Evolutionary conservation across 2,888 invertebrate genomes (phyloP).

Genomic region (Automeris io): DNA sequence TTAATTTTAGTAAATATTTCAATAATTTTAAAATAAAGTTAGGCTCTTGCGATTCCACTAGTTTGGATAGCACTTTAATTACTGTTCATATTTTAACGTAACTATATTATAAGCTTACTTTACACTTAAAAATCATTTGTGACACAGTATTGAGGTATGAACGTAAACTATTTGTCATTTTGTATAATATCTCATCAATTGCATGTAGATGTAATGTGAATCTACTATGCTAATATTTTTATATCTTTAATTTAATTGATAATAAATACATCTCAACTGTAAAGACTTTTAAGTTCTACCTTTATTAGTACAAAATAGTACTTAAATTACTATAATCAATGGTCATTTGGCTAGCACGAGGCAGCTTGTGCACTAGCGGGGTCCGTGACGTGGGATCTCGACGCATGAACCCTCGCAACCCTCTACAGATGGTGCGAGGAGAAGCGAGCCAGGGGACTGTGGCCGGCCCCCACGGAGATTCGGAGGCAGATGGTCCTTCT

Average conservation of each 20-base stretch:
- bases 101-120: conserved; percentile 31
- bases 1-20: conserved; percentile 18
- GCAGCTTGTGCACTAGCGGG: too few relatives aligned
- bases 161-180: conserved; percentile 16
- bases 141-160: conserved; percentile 22
- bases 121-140: conserved; percentile 32
- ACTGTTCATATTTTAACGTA: conserved; percentile 31
- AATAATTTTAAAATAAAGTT: conserved; percentile 30
- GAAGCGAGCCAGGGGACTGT: too few relatives aligned
- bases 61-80: conserved; percentile 29
- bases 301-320: too few relatives aligned
- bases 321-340: too few relatives aligned
- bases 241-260: conserved; percentile 62
- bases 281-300: conserved; percentile 12
- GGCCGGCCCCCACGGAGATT: too few relatives aligned
- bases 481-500: too few relatives aligned
- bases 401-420: too few relatives aligned
- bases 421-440: too few relatives aligned
- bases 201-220: conserved; percentile 34
- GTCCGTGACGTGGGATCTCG: too few relatives aligned
- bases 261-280: conserved; percentile 46
- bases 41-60: conserved; percentile 22
- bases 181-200: conserved; percentile 27
- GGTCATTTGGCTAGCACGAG: too few relatives aligned
- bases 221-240: conserved; percentile 61